Conservation (phyloP, 2,113 vertebrate species). For the Lepisosteus oculatus region DNA sequence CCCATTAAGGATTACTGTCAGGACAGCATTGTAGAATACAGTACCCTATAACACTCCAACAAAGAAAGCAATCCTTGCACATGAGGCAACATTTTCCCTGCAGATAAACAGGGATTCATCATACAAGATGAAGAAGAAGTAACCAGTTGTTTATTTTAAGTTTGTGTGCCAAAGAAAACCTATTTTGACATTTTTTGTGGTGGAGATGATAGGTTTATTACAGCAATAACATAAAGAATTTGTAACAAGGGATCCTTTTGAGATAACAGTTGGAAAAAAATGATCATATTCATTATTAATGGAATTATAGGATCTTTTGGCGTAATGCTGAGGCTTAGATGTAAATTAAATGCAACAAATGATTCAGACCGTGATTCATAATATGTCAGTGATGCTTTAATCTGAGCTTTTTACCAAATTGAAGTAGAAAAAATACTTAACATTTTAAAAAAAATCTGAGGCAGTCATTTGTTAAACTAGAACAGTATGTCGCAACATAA, state of each 20-base stretch:
- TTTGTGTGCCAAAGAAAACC: constrained; percentile 27
- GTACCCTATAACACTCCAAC: constrained; percentile 37
- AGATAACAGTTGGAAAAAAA: constrained; percentile 27
- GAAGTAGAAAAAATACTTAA: too few species aligned
- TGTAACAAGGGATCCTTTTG: constrained; percentile 44
- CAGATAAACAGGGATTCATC: constrained; percentile 19
- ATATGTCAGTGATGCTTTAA: too few species aligned
- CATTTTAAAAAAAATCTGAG: too few species aligned
- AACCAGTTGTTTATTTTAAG: constrained; percentile 56
- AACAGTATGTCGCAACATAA: too few species aligned
- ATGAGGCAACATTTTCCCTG: constrained; percentile 55
- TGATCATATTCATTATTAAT: too few species aligned
- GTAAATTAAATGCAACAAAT: too few species aligned
- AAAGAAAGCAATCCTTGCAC: constrained; percentile 46
- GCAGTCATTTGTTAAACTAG: too few species aligned
- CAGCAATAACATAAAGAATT: constrained; percentile 64
- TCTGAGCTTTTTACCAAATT: too few species aligned
- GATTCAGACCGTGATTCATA: too few species aligned
- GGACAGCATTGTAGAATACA: constrained; percentile 20
- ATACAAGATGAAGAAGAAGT: constrained; percentile 33
- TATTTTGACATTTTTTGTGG: constrained; percentile 22
- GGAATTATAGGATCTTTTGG: too few species aligned
- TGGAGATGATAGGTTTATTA: constrained; percentile 61
- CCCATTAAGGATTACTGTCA: constrained; percentile 64
- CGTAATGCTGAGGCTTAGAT: too few species aligned